Conservation (phyloP, 2,797 vertebrate species). For the Melanotaenia parkinsoni region DNA sequence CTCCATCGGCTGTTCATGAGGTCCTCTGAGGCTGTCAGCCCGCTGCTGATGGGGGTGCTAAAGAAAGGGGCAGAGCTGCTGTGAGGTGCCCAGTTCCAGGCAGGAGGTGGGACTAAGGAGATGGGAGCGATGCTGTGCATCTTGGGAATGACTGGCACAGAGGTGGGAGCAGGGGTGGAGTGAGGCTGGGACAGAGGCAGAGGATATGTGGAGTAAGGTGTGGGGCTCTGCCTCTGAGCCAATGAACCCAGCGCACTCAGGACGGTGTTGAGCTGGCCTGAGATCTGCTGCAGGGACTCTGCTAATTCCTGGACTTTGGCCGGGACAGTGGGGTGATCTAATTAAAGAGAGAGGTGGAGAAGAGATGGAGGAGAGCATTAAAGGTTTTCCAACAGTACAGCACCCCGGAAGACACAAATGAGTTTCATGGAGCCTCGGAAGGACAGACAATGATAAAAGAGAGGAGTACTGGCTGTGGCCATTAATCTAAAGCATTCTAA, state of each 20-base stretch:
- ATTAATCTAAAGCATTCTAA: too few species aligned
- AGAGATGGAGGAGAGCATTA: not conserved
- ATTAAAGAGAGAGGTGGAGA: slow-evolving; percentile 1
- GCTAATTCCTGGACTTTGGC: slow-evolving; percentile 86
- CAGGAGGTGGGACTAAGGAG: slow-evolving; percentile 20
- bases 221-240: slow-evolving; percentile 48
- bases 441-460: not conserved
- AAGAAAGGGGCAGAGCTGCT: slow-evolving; percentile 59
- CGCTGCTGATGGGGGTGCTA: slow-evolving; percentile 36
- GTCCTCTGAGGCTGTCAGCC: slow-evolving; percentile 71
- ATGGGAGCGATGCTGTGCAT: slow-evolving; percentile 11
- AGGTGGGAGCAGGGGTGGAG: not conserved
- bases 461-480: not conserved
- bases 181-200: slow-evolving; percentile 34
- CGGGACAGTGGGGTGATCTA: slow-evolving; percentile 55
- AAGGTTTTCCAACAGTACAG: not conserved
- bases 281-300: slow-evolving; percentile 88
- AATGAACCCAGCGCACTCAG: slow-evolving; percentile 78
- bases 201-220: slow-evolving; percentile 34
- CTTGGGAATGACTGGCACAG: slow-evolving; percentile 22
- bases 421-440: not conserved
- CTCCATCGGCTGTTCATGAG: slow-evolving; percentile 84
- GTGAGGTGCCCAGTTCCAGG: slow-evolving; percentile 74
- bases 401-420: not conserved
- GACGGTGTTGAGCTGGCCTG: slow-evolving; percentile 86